These are phyloP conservation scores for Anneissia japonica DNA, from an alignment of 35 echinoderm and acorn worm genomes.

Conservation along the genomic window DNA sequence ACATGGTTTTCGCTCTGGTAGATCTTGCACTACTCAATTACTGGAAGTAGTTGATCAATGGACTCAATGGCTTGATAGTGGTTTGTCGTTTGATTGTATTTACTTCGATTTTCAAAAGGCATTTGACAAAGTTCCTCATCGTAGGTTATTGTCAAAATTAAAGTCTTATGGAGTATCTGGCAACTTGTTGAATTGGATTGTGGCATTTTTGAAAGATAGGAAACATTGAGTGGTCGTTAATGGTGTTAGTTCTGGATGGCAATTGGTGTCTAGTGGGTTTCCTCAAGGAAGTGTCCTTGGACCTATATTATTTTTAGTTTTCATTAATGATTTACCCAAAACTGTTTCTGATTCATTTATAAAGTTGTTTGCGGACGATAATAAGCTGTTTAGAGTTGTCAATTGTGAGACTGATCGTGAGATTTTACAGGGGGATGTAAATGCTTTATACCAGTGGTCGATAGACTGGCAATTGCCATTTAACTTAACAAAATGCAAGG, in stretches of 20 bases:
- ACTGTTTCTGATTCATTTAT: no score
- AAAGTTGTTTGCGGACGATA: no score
- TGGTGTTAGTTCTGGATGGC: neutral
- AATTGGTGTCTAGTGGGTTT: neutral
- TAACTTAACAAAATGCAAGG: conserved; percentile 5
- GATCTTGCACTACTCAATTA: neutral
- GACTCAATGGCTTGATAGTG: neutral
- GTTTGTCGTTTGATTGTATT: neutral
- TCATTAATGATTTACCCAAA: conserved; percentile 10
- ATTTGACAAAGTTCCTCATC: neutral
- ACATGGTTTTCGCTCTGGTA: no score
- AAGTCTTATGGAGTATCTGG: neutral
- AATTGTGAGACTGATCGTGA: neutral
- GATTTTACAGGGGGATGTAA: neutral
- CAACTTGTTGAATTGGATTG: neutral
- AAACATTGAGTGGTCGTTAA: neutral
- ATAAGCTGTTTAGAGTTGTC: neutral
- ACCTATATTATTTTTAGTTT: neutral
- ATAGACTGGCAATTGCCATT: conserved; percentile 12
- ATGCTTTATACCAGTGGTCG: conserved; percentile 1
- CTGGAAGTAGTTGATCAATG: neutral
- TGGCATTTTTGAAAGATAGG: neutral
- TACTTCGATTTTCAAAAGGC: neutral
- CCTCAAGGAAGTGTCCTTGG: conserved; percentile 8
- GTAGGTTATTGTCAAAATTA: neutral